Conservation (phyloP, 2,888 invertebrate genomes). For the Dascillus cervinus region DNA sequence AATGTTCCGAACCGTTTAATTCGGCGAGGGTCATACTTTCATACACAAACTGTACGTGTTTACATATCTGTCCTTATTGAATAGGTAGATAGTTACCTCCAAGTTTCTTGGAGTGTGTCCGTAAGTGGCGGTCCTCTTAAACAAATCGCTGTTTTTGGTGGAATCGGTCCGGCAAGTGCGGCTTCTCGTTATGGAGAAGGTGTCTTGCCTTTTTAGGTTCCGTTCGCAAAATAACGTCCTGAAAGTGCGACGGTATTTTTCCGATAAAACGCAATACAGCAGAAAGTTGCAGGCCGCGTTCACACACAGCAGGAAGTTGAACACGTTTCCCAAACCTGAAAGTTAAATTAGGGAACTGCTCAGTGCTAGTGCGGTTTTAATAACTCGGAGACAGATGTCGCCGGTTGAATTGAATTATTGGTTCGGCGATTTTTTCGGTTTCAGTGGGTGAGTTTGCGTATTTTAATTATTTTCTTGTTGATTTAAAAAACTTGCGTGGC, state of each 20-base stretch:
- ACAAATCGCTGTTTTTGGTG: constrained; percentile 27
- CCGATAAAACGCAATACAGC: constrained; percentile 68
- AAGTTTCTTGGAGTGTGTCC: constrained; percentile 37
- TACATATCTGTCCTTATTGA: constrained; percentile 37
- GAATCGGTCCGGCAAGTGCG: constrained; percentile 27
- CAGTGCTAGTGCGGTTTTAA: no score
- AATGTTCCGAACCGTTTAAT: no score
- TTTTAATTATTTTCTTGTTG: no score
- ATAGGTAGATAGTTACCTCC: constrained; percentile 43
- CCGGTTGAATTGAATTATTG: no score
- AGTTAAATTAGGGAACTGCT: no score
- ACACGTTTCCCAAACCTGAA: constrained; percentile 59
- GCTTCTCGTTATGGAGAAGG: constrained; percentile 25
- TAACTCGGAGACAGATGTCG: no score
- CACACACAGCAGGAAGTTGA: constrained; percentile 61
- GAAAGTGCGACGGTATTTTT: constrained; percentile 60
- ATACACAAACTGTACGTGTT: constrained; percentile 33
- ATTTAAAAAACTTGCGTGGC: no score
- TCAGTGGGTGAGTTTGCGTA: no score
- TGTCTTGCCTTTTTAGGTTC: constrained; percentile 28
- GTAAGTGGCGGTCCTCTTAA: constrained; percentile 30
- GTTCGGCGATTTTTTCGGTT: no score
- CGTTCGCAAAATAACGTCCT: constrained; percentile 33
- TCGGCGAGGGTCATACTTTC: constrained; percentile 22
- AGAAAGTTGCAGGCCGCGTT: constrained; percentile 73